Conservation (phyloP, 2,888 invertebrate species). For the Sarcophaga caerulescens region DNA sequence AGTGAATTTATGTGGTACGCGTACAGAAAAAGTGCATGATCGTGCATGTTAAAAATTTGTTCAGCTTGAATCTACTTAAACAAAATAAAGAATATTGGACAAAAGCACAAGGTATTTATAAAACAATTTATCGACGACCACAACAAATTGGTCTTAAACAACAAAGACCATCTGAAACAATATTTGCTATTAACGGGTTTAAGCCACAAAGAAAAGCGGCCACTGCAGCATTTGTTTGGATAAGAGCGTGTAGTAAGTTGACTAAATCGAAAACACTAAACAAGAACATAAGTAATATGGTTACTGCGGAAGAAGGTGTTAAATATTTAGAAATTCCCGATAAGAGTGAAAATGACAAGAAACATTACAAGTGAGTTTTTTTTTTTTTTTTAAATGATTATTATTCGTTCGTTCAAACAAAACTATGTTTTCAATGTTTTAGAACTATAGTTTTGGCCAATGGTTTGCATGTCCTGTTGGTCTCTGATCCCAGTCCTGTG, state of each 20-base stretch:
- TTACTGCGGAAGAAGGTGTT: conserved; percentile 68
- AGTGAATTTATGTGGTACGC: not conserved
- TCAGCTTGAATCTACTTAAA: not conserved
- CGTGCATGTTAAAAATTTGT: conserved; percentile 8
- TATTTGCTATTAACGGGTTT: conserved; percentile 3
- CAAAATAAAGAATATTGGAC: not conserved
- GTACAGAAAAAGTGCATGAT: conserved; percentile 12
- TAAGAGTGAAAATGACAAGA: conserved; percentile 89
- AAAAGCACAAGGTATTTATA: not conserved
- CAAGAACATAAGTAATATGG: conserved; percentile 31
- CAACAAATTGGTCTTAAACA: not conserved
- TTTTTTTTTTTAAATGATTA: not conserved
- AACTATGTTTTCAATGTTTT: conserved; percentile 13
- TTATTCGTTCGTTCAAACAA: not conserved
- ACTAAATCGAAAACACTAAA: not conserved
- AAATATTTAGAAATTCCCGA: conserved; percentile 83
- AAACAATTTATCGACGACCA: not conserved
- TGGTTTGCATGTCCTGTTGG: conserved; percentile 87
- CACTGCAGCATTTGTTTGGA: not conserved
- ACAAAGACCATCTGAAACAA: conserved; percentile 1
- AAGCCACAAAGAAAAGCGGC: not conserved
- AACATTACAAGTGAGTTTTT: conserved; percentile 86
- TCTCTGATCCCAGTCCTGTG: conserved; percentile 84
- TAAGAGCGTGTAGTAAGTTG: not conserved
- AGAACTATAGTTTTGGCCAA: conserved; percentile 86